A percentile compares a stretch with the other conserved stretches of the same genome.
These are phyloP conservation scores for Tipula lateralis DNA, from an alignment of 2,888 invertebrate genomes.

Conservation along the genomic window DNA sequence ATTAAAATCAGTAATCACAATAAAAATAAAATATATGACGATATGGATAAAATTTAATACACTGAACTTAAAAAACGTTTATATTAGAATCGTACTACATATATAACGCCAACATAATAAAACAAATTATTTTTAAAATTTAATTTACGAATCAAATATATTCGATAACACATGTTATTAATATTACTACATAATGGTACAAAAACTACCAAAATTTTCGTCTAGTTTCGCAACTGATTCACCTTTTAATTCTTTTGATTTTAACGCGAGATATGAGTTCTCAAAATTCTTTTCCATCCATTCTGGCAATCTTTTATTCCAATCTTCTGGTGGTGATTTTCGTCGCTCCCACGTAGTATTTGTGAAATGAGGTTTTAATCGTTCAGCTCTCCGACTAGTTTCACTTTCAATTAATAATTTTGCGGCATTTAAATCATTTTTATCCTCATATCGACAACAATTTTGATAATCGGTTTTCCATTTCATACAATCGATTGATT, in stretches of 20 bases:
- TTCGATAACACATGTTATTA: not conserved
- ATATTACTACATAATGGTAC: not conserved
- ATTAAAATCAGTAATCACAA: not conserved
- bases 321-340: constrained; percentile 68
- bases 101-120: not conserved
- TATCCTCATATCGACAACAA: constrained; percentile 63
- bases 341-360: constrained; percentile 80
- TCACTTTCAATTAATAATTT: constrained; percentile 67
- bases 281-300: constrained; percentile 65
- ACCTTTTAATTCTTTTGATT: constrained; percentile 58
- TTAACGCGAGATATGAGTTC: constrained; percentile 59
- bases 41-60: not conserved
- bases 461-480: constrained; percentile 76
- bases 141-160: not conserved
- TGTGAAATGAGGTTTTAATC: constrained; percentile 62
- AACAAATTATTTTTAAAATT: not conserved
- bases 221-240: constrained; percentile 33
- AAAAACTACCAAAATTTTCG: not conserved
- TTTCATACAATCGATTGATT: constrained; percentile 65
- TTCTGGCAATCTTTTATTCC: constrained; percentile 76
- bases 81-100: not conserved
- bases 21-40: not conserved
- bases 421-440: constrained; percentile 58
- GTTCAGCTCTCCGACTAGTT: constrained; percentile 55
- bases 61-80: not conserved